Evolutionary conservation across 2,888 invertebrate species (phyloP).

Genomic region (Acanthosepion pharaonis): DNA sequence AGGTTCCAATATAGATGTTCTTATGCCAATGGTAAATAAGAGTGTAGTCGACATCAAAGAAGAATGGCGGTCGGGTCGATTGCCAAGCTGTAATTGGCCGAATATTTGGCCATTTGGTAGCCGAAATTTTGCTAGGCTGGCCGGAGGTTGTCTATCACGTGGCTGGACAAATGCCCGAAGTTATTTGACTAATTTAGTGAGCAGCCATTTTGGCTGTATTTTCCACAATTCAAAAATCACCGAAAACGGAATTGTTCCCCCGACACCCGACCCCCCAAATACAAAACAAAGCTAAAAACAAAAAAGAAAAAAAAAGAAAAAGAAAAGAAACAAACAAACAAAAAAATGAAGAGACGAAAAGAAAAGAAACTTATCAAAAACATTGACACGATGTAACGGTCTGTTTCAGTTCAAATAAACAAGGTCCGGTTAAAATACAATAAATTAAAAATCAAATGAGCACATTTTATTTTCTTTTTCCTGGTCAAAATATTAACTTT

Average conservation of each 20-base stretch:
- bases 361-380: too few relatives aligned
- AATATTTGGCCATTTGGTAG: neutral
- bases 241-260: neutral
- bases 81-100: neutral
- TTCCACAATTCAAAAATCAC: neutral
- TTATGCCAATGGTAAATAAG: neutral
- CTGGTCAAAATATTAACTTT: too few relatives aligned
- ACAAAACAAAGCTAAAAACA: too few relatives aligned
- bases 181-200: neutral
- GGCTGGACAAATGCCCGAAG: neutral
- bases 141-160: conserved; percentile 22
- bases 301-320: too few relatives aligned
- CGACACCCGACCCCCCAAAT: too few relatives aligned
- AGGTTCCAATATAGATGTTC: neutral
- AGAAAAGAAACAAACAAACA: too few relatives aligned
- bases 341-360: too few relatives aligned
- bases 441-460: too few relatives aligned
- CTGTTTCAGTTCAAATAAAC: too few relatives aligned
- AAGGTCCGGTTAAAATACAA: too few relatives aligned
- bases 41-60: neutral
- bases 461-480: too few relatives aligned
- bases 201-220: neutral
- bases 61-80: neutral
- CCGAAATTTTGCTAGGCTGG: neutral
- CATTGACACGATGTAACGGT: too few relatives aligned